These are phyloP conservation scores for Melanerpes aurifrons DNA, from an alignment of 2,113 vertebrate genomes.

Conservation along the genomic window DNA sequence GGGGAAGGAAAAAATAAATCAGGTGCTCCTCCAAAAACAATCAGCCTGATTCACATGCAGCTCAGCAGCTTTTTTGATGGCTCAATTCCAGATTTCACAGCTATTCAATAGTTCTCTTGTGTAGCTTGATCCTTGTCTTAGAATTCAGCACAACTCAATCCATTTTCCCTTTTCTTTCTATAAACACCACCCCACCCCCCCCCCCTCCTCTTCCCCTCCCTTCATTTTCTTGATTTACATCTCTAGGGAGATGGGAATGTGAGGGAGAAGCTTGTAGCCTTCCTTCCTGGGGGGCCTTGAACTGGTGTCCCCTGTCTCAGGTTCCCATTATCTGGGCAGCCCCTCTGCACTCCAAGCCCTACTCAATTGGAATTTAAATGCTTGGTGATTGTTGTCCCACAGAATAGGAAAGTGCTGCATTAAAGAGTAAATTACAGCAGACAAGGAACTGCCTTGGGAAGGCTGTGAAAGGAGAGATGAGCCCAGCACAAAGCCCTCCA, in stretches of 20 bases:
- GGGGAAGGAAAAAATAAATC: constrained; percentile 8
- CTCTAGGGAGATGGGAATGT: constrained; percentile 78
- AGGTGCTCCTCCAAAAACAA: constrained; percentile 73
- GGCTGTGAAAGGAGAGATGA: constrained; percentile 61
- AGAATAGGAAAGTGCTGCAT: constrained; percentile 71
- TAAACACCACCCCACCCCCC: constrained; percentile 33
- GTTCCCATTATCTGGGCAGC: constrained; percentile 68
- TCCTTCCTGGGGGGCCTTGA: constrained; percentile 75
- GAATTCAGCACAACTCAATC: constrained; percentile 79
- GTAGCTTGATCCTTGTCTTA: constrained; percentile 76
- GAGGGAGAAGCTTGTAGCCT: constrained; percentile 72
- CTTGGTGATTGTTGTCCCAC: constrained; percentile 73
- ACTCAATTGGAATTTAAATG: constrained; percentile 83
- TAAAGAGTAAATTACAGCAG: constrained; percentile 76
- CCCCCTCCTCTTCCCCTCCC: constrained; percentile 64
- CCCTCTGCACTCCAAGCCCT: constrained; percentile 68
- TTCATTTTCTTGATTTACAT: constrained; percentile 77
- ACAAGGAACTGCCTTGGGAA: constrained; percentile 68
- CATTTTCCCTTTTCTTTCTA: constrained; percentile 74
- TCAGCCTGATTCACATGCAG: constrained; percentile 71
- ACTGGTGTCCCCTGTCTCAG: constrained; percentile 73
- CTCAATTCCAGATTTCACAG: constrained; percentile 80
- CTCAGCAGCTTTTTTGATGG: constrained; percentile 75
- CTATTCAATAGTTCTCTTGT: constrained; percentile 79
- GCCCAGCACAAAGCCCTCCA: constrained; percentile 45